Evolutionary conservation across 2,113 vertebrate species (phyloP).

Genomic region (Copsychus sechellarum): DNA sequence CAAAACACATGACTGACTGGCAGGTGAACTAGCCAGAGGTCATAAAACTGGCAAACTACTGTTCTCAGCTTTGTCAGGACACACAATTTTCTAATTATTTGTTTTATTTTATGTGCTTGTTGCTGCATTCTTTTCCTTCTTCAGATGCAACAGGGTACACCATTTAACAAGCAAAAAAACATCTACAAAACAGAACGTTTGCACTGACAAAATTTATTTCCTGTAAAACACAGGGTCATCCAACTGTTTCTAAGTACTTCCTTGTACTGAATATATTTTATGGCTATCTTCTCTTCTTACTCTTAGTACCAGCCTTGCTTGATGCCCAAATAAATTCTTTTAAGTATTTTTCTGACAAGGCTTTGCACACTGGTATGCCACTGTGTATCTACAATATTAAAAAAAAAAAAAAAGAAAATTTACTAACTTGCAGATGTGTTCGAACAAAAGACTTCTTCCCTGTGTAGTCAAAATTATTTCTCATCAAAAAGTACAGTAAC

Average conservation of each 20-base stretch:
- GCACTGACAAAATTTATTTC: neutral
- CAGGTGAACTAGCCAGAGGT: neutral
- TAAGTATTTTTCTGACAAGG: neutral
- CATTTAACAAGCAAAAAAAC: neutral
- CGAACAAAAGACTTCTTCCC: conserved; percentile 95
- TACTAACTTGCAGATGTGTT: conserved; percentile 90
- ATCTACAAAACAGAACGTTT: neutral
- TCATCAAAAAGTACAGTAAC: conserved; percentile 97
- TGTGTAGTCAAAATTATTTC: conserved; percentile 99
- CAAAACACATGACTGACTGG: neutral
- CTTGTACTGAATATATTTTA: neutral
- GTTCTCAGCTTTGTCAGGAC: neutral
- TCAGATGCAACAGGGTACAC: neutral
- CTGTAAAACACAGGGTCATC: neutral
- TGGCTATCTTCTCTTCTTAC: neutral
- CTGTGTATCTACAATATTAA: neutral
- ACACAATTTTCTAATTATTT: neutral
- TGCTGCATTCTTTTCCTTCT: neutral
- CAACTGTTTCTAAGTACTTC: neutral
- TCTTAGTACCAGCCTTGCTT: neutral
- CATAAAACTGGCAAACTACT: neutral
- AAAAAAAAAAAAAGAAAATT: neutral
- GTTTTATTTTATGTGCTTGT: neutral
- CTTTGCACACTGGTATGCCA: neutral
- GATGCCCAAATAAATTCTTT: neutral